A percentile compares a stretch with the other conserved stretches of the same genome.
These are phyloP conservation scores for Muscicapa striata DNA, from an alignment of 2,797 vertebrate genomes.

Conservation along the genomic window DNA sequence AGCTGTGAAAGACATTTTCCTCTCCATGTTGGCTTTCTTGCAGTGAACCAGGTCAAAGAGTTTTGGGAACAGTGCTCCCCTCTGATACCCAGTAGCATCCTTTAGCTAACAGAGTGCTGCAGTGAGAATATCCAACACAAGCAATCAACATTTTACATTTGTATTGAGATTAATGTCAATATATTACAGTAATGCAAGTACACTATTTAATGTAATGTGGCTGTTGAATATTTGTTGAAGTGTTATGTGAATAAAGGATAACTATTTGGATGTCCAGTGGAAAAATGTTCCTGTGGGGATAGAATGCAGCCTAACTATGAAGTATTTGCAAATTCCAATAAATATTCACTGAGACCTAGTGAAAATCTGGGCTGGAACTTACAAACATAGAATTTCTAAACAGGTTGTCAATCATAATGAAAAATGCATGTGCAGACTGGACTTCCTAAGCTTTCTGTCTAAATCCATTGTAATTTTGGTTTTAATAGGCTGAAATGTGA, in stretches of 20 bases:
- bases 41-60: not conserved
- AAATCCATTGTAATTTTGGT: not conserved
- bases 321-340: not conserved
- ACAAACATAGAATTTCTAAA: not conserved
- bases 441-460: not conserved
- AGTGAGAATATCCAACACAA: not conserved
- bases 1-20: constrained; percentile 43
- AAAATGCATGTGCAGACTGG: not conserved
- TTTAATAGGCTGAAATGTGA: not conserved
- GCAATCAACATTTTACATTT: not conserved
- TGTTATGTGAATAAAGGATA: not conserved
- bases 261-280: not conserved
- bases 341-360: not conserved
- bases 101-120: not conserved
- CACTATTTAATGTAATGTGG: not conserved
- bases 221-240: not conserved
- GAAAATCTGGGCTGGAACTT: not conserved
- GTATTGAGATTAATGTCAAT: not conserved
- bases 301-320: not conserved
- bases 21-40: not conserved
- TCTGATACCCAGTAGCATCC: not conserved
- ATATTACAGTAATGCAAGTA: not conserved
- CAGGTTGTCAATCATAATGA: not conserved
- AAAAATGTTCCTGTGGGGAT: not conserved
- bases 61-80: not conserved